Base-by-base conservation (phyloP, 2,888 invertebrate species). In the Syrphus vitripennis region DNA sequence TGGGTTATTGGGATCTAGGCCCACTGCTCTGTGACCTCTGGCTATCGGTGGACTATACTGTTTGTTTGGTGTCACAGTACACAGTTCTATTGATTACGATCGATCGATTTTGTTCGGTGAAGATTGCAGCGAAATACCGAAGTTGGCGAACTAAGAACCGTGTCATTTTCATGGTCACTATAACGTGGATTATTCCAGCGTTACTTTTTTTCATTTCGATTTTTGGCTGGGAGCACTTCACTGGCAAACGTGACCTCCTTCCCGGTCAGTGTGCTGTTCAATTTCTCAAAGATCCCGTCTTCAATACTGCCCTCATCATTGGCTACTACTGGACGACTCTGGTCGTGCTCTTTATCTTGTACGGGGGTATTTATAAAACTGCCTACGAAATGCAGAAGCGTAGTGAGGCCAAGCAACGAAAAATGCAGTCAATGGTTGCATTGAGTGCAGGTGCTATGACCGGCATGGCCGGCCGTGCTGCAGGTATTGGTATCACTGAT, bases 181-280 rank as follows among this genome's bases (percentile, higher is more conserved):
- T 98, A 55, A 98, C 98, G 0, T 99, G 99, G 99, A 97, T 98
- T 72, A 96, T 99, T 89, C 99, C 99, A 59, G 97, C 98, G 1
- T 93, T 98, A 78, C 93, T 99, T 10, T 99, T 99, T 93, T 99
- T 99, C 93, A 98, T 98, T 88, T 98, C 98, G 87, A 99, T 99
- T 88, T 98, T 99, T 91, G 99, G 99, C 53, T 99, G 99, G 98
- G 99, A 99, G 91, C 98, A 98, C 92, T 99, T 99, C 90, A 97
- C 98, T 57, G 99, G 99, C 21, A 97, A 96, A 90, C 94, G 98
- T 83, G 97, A 98, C 89, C 94, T 98, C 70, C 93, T 95, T 89
- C 97, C 97, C 14, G 97, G 97, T 1, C 96, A 97, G 92, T 99
- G 99, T 91, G 97, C 97, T 76, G 99, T 99, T 16, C 99, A 99